Conservation (phyloP, 2,797 vertebrate genomes). For the Enteromius unitaeniatus region DNA sequence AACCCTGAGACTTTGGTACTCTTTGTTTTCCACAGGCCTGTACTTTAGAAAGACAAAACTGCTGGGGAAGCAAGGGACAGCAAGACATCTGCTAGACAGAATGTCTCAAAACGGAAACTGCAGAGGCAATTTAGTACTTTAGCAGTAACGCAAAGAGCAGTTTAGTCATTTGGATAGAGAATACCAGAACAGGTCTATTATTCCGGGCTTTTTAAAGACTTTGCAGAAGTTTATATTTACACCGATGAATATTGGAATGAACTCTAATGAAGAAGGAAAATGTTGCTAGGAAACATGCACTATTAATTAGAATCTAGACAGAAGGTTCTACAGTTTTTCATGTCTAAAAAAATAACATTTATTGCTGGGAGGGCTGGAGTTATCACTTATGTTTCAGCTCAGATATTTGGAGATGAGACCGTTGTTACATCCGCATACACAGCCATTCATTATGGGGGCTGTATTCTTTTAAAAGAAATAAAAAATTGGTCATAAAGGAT, state of each 20-base stretch:
- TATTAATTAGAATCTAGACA: neutral
- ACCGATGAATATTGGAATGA: neutral
- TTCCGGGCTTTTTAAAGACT: neutral
- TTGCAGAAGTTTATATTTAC: constrained; percentile 8
- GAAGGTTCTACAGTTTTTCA: neutral
- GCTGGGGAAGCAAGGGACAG: constrained; percentile 27
- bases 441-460: neutral
- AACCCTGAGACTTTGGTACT: constrained; percentile 35
- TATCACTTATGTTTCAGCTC: neutral
- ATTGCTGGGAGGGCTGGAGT: neutral
- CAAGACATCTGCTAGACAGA: constrained; percentile 47
- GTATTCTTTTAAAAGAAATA: neutral
- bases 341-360: neutral
- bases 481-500: neutral
- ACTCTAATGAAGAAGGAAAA: neutral
- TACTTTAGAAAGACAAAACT: constrained; percentile 28
- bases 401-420: neutral
- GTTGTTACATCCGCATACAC: neutral
- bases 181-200: neutral
- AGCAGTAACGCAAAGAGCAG: neutral
- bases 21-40: constrained; percentile 37
- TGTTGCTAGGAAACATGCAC: constrained; percentile 2
- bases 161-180: constrained; percentile 1
- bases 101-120: constrained; percentile 13
- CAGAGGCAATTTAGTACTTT: constrained; percentile 22